These are phyloP conservation scores for Rutpela maculata DNA, from an alignment of 2,888 invertebrate species.

Conservation along the genomic window DNA sequence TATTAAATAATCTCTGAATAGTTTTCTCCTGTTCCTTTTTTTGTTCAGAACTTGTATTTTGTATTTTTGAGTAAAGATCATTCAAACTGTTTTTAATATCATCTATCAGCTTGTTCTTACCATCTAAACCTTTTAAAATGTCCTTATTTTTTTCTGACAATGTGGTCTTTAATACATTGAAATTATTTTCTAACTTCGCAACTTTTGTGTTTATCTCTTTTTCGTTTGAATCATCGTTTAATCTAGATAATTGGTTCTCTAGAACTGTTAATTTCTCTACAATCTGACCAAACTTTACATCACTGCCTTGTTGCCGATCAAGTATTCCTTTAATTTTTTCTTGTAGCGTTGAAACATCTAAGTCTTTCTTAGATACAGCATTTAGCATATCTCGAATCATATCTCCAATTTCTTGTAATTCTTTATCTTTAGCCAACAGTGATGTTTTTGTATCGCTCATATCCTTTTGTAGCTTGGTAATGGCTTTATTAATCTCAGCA, in stretches of 20 bases:
- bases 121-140: background rate
- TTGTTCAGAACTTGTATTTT: background rate
- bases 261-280: background rate
- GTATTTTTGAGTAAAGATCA: background rate
- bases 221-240: background rate
- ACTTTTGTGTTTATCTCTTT: background rate
- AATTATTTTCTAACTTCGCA: background rate
- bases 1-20: no score
- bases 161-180: no score
- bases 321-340: background rate
- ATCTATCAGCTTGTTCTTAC: background rate
- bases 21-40: background rate
- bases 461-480: background rate
- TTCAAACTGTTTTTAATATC: background rate
- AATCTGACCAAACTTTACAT: background rate
- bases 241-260: background rate
- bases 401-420: background rate
- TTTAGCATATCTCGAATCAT: background rate
- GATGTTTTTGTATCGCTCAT: background rate
- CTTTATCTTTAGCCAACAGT: background rate
- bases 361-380: background rate
- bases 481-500: background rate
- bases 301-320: background rate
- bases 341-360: background rate
- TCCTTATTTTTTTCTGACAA: background rate